Base-by-base conservation (phyloP, 2,888 invertebrate species). In the Mycalesis mineus region DNA sequence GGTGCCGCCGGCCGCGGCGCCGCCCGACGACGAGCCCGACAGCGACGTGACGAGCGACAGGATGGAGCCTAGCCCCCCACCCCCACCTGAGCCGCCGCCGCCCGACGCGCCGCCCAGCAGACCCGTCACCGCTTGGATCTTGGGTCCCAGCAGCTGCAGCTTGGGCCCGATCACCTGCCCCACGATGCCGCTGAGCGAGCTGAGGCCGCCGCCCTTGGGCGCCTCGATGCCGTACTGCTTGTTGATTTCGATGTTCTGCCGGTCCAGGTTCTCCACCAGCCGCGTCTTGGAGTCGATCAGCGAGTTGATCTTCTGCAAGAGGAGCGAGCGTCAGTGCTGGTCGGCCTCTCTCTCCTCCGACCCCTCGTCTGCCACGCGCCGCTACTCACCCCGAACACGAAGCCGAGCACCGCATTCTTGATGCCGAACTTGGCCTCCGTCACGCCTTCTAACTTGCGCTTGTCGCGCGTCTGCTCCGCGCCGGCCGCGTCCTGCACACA, bases 201-300 rank as follows among this genome's bases (percentile, higher is more conserved):
- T 73, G 14, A 93, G 91, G 1, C 93, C 92, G 49, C 92, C 91
- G 54, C 91, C 90, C 49, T 90, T 85, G n/a, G 93, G 94, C 9
- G 92, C 72, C 70, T 93, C 92, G 72, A 95, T 95, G 48, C 94
- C 93, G 75, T 92, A 94, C 70, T 93, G 93, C 65, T 92, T 92
- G 81, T 95, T 96, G 80, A 95, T 93, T 70, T 92, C 94, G 68
- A 94, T 92, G 82, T 95, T 96, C 66, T 92, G 82, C 52, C 90
- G 91, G 81, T 96, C 95, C 74, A 95, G 81, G 50, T 92, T 91
- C 55, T 92, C 90, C 60, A 96, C 90, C 68, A 93, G 91, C 33
- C 92, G 91, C 39, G 95, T 95, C 84, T 95, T 95, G 51, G 95
- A 92, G 73, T 96, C 95, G 83, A 96, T 91, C 82, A 95, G 91